Conservation (phyloP, 2,113 vertebrate genomes). For the Macheiramphus alcinus region DNA sequence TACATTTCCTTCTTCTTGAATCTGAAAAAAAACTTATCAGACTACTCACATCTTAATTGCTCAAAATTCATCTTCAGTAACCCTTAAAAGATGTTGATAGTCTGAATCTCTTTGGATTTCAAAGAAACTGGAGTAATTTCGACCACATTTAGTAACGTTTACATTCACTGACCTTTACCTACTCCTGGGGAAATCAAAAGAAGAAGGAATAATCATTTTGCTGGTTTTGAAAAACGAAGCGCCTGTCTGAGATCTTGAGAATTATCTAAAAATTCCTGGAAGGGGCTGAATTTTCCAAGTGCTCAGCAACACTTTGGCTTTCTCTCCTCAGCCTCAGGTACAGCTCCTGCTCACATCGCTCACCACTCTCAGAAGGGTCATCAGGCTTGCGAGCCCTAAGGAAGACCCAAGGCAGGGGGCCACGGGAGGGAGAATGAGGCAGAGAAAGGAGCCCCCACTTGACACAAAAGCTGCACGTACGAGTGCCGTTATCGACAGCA, state of each 20-base stretch:
- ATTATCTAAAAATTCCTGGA: background rate
- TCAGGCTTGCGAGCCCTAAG: accelerated
- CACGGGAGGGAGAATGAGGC: accelerated
- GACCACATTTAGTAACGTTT: background rate
- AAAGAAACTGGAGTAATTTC: background rate
- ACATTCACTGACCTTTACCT: background rate
- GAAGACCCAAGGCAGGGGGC: no score
- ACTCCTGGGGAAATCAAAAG: background rate
- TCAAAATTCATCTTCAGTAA: background rate
- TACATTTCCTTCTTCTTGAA: background rate
- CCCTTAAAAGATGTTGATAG: background rate
- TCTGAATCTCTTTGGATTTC: background rate
- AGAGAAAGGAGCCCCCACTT: background rate
- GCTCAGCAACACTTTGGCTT: background rate
- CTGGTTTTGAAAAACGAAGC: background rate
- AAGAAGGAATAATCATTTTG: background rate
- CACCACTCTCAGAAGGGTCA: background rate
- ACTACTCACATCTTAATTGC: background rate
- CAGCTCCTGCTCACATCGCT: background rate
- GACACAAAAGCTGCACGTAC: background rate
- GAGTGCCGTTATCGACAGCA: accelerated
- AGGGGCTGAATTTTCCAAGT: background rate
- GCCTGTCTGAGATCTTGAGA: background rate
- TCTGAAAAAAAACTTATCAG: background rate
- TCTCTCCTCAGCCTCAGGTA: background rate